These are phyloP conservation scores for Achroia grisella DNA, from an alignment of 1,140 invertebrate species.

Conservation along the genomic window DNA sequence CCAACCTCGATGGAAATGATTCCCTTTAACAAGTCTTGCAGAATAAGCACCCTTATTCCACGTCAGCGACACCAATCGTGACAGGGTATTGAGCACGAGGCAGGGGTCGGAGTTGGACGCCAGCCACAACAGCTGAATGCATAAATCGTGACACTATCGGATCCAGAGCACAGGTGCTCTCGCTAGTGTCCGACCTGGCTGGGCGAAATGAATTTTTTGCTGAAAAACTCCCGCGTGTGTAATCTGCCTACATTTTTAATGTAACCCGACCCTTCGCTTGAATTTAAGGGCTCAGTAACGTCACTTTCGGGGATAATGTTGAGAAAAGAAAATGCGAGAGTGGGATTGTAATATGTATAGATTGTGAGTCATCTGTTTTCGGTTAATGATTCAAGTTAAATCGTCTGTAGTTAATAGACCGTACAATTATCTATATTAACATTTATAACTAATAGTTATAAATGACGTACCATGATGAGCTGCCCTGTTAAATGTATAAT, in stretches of 20 bases:
- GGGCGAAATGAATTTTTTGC: background rate
- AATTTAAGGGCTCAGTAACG: slow-evolving; percentile 2
- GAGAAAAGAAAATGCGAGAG: slow-evolving; percentile 3
- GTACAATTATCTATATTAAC: too few relatives aligned
- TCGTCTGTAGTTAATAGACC: too few relatives aligned
- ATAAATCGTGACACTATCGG: too few relatives aligned
- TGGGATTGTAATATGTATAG: slow-evolving; percentile 2
- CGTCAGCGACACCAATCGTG: background rate
- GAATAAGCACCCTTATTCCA: background rate
- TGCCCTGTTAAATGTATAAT: too few relatives aligned
- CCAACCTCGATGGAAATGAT: background rate
- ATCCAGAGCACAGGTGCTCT: background rate
- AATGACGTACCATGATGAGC: too few relatives aligned
- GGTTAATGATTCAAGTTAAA: too few relatives aligned
- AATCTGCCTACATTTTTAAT: slow-evolving; percentile 5
- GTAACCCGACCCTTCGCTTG: slow-evolving; percentile 3
- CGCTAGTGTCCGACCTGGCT: background rate
- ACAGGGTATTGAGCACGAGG: too few relatives aligned
- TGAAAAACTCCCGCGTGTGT: background rate
- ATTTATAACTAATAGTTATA: too few relatives aligned
- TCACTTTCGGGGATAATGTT: slow-evolving; percentile 4
- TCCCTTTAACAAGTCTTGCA: background rate
- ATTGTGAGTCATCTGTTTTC: background rate
- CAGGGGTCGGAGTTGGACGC: too few relatives aligned
- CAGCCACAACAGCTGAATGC: too few relatives aligned